Percentiles rank a stretch among this genome's conserved stretches.
phyloP scores from a whole-genome alignment of 2,888 invertebrate species.

The Idaea biselata region DNA sequence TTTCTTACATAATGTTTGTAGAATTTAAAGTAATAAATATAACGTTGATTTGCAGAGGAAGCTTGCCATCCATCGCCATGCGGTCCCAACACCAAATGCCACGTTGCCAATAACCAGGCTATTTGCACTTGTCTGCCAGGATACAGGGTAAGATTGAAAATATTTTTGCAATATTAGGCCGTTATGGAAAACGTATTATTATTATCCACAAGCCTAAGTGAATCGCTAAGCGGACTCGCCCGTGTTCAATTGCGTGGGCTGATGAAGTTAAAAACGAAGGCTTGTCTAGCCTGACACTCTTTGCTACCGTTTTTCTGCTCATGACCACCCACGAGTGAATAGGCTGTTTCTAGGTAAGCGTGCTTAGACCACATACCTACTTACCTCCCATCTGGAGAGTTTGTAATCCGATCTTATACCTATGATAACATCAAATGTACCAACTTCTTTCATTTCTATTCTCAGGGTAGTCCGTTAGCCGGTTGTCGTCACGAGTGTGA shows the following conservation, averaged over 20 bases:
- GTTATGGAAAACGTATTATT: too few relatives aligned
- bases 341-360: too few relatives aligned
- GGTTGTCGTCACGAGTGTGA: conserved; percentile 93
- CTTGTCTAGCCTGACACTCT: too few relatives aligned
- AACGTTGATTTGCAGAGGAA: conserved; percentile 81
- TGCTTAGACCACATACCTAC: too few relatives aligned
- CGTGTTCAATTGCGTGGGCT: too few relatives aligned
- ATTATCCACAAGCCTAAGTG: too few relatives aligned
- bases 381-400: too few relatives aligned
- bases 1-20: neutral
- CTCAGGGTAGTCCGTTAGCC: conserved; percentile 85
- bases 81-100: conserved; percentile 89
- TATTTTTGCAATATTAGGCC: neutral
- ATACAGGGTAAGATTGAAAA: conserved; percentile 70
- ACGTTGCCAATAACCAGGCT: conserved; percentile 87
- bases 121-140: conserved; percentile 90
- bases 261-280: too few relatives aligned
- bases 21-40: neutral
- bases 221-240: too few relatives aligned
- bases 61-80: conserved; percentile 92
- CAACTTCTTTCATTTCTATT: conserved; percentile 4
- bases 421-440: neutral
- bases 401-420: neutral
- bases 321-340: too few relatives aligned
- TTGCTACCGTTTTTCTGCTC: too few relatives aligned